Conservation (phyloP, 1,140 invertebrate genomes). For the Hydropsyche tenuis region DNA sequence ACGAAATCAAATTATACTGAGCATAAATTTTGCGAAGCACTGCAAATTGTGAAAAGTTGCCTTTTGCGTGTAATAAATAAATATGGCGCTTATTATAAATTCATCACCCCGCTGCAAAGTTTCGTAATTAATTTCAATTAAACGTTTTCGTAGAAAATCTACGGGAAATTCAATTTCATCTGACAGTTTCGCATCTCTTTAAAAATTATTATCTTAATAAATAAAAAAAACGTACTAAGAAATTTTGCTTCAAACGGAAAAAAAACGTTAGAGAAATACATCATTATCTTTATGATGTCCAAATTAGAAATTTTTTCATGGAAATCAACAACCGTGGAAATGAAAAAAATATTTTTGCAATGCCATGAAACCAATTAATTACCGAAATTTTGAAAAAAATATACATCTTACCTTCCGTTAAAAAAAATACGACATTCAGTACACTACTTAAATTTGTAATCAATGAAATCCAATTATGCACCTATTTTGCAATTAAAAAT, state of each 20-base stretch:
- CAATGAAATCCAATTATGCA: too few relatives aligned
- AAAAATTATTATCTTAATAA: neutral
- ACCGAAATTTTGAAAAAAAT: too few relatives aligned
- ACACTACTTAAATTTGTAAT: too few relatives aligned
- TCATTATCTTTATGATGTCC: too few relatives aligned
- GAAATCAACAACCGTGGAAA: too few relatives aligned
- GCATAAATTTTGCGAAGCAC: neutral
- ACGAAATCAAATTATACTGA: neutral
- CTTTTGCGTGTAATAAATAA: conserved; percentile 26
- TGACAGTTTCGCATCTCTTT: too few relatives aligned
- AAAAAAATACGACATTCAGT: too few relatives aligned
- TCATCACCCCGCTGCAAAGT: conserved; percentile 16
- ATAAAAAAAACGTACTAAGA: neutral
- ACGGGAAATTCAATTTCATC: conserved; percentile 4
- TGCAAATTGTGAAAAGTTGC: conserved; percentile 18
- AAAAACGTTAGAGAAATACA: too few relatives aligned
- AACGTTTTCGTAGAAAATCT: conserved; percentile 13
- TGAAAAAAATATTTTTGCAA: neutral
- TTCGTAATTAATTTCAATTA: conserved; percentile 29
- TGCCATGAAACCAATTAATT: neutral
- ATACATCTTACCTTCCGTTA: too few relatives aligned
- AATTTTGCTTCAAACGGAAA: neutral
- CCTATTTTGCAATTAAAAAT: too few relatives aligned
- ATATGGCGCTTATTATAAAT: conserved; percentile 26
- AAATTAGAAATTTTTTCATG: too few relatives aligned